Evolutionary conservation across 37 sponge, comb jelly and placozoan species (phyloP), one percentile per base, ranked within the genome.

Genomic region (Spongia lamella): DNA sequence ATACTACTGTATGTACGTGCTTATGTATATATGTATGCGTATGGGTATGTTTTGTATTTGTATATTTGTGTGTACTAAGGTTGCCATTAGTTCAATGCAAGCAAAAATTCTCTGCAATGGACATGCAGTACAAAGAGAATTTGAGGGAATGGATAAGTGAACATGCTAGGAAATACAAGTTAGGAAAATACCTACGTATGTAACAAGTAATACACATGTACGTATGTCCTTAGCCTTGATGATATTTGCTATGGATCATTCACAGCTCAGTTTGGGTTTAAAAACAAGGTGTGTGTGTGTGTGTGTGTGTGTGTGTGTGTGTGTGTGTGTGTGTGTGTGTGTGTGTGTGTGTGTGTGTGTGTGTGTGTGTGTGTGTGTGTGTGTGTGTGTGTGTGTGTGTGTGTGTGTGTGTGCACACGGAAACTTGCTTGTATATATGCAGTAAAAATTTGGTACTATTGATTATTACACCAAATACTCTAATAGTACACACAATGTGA

Each of bases 91-190:
- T 66, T 19, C 95, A 97, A 71, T 82, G 90, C 57, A 94, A 94
- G 74, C 93, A 97, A 82, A 94, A 84, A 78, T 97, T 90, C 65
- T 68, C 75, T 3, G 73, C 89, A 53, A 97, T 97, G 99, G 92
- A 94, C 36, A 54, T 86, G 53, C 78, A 94, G 66, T 78, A 74
- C 68, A 64, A 79, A 24, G 89, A 84, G 24, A 87, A 79, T 47
- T 36, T 97, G 33, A 79, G 66, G 17, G 79, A 84, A 34, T 83
- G 87, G 83, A 80, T 97, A 7, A 80, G 65, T 47, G 73, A 83
- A 22, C 69, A 80, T 1, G 66, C 90, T 2, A 31, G 34, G 38
- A 92, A 92, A 73, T 90, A 62, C 55, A 73, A 72, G 72, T 56
- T 14, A 40, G 31, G 7, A 43, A 13, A 13, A 9, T 43, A 9